Evolutionary conservation across 1,140 invertebrate genomes (phyloP), one percentile per base, ranked within the genome.

Genomic region (Chionoecetes opilio): DNA sequence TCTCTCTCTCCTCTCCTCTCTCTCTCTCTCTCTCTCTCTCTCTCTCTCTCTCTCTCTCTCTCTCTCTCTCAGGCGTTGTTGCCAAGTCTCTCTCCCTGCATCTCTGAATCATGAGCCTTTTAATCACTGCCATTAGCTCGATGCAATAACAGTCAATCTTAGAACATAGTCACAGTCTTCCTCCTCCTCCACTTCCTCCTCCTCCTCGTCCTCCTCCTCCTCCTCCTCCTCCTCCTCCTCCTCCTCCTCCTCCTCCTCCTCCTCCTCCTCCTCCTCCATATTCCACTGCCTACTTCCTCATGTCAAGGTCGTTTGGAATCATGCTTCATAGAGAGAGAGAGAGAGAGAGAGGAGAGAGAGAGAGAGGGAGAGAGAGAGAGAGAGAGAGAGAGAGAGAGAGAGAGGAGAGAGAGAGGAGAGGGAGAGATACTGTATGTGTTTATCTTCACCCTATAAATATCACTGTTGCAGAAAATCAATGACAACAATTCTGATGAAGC

Each of bases 121-220:
- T 75, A 75, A 75, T 75, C 63, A 75, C 63, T n/a, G n/a, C 63
- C 63, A 75, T 75, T 75, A 75, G 63, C 63, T 75, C 63, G 63
- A n/a, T 21, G 21, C 63, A 75, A 75, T 75, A 75, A 75, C 63
- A 75, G 63, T 75, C 63, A 75, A 75, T 75, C 63, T 75, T 75
- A 21, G 21, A 75, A 75, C 63, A 75, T 75, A n/a, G 63, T 26
- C 63, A 53, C 46, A 53, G 46, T 75, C n/a, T 26, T 75, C 63
- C 63, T 75, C n/a, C 63, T 75, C 63, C n/a, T 75, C 63, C 63
- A n/a, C 63, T 26, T 75, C n/a, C 63, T 75, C 63, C 63, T 75
- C 63, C 63, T 75, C 63, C 26, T 75, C n/a, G 21, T 75, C 63
- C 63, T 75, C 63, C 63, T 75, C 63, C 63, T 75, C 63, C 63